phyloP scores from a whole-genome alignment of 2,888 invertebrate genomes.

The Drosophila gaucha region DNA sequence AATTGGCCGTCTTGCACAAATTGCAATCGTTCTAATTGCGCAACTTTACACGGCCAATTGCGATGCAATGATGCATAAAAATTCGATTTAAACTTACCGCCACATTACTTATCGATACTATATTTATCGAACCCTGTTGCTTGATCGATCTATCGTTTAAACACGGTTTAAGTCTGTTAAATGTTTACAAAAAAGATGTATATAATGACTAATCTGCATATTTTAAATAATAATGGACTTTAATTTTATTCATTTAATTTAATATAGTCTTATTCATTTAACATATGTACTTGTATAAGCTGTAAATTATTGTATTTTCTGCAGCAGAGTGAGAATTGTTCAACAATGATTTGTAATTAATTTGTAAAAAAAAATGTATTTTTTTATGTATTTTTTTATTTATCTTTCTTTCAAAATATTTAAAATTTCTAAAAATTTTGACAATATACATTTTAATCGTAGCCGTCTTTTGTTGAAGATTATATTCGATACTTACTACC shows the following conservation, averaged over 20 bases:
- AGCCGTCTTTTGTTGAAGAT: slow-evolving; percentile 9
- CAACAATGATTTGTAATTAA: background rate
- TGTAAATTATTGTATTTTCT: slow-evolving; percentile 4
- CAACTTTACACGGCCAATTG: slow-evolving; percentile 36
- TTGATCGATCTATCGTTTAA: background rate
- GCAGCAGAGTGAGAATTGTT: background rate
- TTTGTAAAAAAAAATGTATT: too few species aligned
- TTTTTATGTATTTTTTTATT: background rate
- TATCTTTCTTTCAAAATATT: background rate
- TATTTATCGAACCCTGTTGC: slow-evolving; percentile 20
- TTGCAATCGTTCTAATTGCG: slow-evolving; percentile 74
- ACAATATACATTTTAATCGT: background rate
- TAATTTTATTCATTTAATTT: background rate
- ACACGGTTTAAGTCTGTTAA: background rate
- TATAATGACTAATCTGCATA: too few species aligned
- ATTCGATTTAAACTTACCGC: slow-evolving; percentile 47
- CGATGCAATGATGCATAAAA: slow-evolving; percentile 45
- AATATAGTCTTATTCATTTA: background rate
- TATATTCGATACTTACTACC: slow-evolving; percentile 32
- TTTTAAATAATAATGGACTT: background rate
- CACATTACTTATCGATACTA: slow-evolving; percentile 3
- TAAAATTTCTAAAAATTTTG: background rate
- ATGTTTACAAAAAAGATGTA: too few species aligned
- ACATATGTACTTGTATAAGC: too few species aligned
- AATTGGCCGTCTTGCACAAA: slow-evolving; percentile 61